A percentile compares a stretch with the other conserved stretches of the same genome.
phyloP scores from a whole-genome alignment of 1,140 invertebrate genomes.

The Cydia amplana region DNA sequence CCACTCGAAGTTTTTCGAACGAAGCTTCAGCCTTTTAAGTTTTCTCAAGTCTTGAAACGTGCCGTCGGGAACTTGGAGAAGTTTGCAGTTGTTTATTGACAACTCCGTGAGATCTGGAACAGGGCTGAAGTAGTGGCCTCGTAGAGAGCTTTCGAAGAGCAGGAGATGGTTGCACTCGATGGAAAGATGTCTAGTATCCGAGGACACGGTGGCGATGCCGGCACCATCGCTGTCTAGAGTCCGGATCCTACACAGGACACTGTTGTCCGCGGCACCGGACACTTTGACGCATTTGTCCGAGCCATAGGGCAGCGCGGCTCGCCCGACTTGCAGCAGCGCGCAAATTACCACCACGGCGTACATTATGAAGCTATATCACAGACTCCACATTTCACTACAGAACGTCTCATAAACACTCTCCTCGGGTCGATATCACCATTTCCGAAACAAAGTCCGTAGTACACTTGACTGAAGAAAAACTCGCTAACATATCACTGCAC shows the following conservation, averaged over 20 bases:
- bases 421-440: constrained; percentile 79
- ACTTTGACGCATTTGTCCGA: constrained; percentile 69
- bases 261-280: constrained; percentile 68
- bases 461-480: constrained; percentile 72
- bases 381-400: constrained; percentile 74
- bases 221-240: constrained; percentile 84
- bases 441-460: constrained; percentile 76
- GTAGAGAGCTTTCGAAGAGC: constrained; percentile 89
- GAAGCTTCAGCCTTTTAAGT: constrained; percentile 86
- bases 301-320: constrained; percentile 60
- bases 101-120: constrained; percentile 87
- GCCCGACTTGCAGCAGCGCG: constrained; percentile 66
- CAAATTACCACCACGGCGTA: constrained; percentile 64
- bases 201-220: constrained; percentile 80
- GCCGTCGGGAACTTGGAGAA: constrained; percentile 86
- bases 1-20: constrained; percentile 89
- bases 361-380: constrained; percentile 66
- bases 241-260: constrained; percentile 85
- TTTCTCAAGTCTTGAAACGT: constrained; percentile 88
- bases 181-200: constrained; percentile 85
- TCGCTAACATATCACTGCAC: constrained; percentile 71
- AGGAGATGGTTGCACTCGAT: constrained; percentile 89
- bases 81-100: constrained; percentile 88
- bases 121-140: constrained; percentile 85
- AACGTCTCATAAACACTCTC: constrained; percentile 78